phyloP scores from a whole-genome alignment of 37 sponge, comb jelly and placozoan genomes.

The Mnemiopsis leidyi region DNA sequence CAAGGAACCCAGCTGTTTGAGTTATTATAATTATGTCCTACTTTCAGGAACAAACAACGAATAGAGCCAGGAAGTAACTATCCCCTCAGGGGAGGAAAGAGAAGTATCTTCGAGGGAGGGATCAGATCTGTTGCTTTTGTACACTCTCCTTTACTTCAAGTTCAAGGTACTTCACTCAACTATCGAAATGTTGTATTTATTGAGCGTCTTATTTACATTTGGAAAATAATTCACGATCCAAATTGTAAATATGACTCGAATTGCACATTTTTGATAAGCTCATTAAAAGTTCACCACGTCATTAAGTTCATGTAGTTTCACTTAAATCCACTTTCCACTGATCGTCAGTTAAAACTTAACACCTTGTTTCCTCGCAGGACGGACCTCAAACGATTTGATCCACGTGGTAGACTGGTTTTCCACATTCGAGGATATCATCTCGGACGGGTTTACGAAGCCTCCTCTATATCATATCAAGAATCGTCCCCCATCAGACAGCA shows the following conservation, averaged over 20 bases:
- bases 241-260: no score
- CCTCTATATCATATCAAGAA: neutral
- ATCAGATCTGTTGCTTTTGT: neutral
- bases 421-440: constrained; percentile 43
- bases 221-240: no score
- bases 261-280: no score
- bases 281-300: no score
- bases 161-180: neutral
- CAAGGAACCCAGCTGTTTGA: no score
- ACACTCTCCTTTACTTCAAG: neutral
- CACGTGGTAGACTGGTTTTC: constrained; percentile 26
- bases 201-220: neutral
- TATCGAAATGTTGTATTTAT: neutral
- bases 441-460: neutral
- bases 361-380: no score
- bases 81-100: constrained; percentile 26
- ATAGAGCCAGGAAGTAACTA: constrained; percentile 8
- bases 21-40: no score
- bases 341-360: no score
- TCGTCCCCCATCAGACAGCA: neutral
- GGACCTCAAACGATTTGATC: neutral
- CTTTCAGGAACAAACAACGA: no score
- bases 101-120: constrained; percentile 26
- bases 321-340: no score
- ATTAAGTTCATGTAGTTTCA: no score